Base-by-base conservation (phyloP, 2,888 invertebrate genomes). In the Dasypogon diadema region DNA sequence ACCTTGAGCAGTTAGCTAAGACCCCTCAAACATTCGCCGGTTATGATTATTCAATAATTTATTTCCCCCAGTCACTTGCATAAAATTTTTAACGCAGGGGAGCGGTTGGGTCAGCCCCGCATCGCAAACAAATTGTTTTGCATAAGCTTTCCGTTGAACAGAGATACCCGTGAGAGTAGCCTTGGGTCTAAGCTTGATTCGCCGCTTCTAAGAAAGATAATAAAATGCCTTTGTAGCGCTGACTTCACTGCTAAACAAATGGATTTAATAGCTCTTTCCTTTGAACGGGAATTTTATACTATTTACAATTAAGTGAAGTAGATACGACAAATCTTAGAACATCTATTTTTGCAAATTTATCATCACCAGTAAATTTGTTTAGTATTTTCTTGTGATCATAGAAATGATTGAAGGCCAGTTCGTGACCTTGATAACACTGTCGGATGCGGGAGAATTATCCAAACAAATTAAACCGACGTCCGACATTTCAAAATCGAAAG, bases 181-280 rank as follows among this genome's bases (percentile, higher is more conserved):
- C 56, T 56, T 56, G 56, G 22, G 5, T 6, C n/a, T 24, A 24
- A 22, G 56, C 56, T 56, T 56, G 26, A 56, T 24, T 5, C 3
- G 30, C 30, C 3, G 4, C 30, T 30, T 56, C 26, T n/a, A n/a
- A n/a, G n/a, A n/a, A n/a, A n/a, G n/a, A n/a, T n/a, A 56, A 56
- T 56, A 21, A n/a, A 24, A 56, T 14, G 24, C 56, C 56, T 56
- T 56, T 56, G 22, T 56, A 56, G 12, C 16, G 26, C 22, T 24
- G 18, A 24, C 56, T 56, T 56, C n/a, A 56, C 26, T 56, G 56
- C 24, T 22, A 56, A 4, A 24, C 56, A 56, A 56, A 56, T 56
- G 24, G n/a, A 1, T 5, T 18, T 24, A 24, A 24, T 24, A 12
- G 8, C 26, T 55, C 30, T 30, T 30, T 8, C 3, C 30, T 30